Conservation (phyloP, 2,113 vertebrate genomes). For the Puffinus mauretanicus region DNA sequence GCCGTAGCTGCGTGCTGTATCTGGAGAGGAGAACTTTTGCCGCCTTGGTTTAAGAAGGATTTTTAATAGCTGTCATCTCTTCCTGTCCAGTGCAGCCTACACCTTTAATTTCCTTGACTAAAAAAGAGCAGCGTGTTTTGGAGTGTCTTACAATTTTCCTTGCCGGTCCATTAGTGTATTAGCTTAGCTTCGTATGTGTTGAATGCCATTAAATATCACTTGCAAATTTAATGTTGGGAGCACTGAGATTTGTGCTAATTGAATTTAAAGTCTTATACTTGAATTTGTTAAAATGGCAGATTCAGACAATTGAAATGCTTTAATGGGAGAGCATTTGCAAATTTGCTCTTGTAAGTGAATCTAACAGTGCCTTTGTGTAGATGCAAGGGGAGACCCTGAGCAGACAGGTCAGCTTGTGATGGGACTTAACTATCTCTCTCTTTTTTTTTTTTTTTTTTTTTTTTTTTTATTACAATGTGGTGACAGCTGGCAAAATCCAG, state of each 20-base stretch:
- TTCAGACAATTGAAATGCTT: background rate
- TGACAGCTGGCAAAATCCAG: background rate
- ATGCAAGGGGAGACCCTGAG: background rate
- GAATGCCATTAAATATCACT: constrained; percentile 26
- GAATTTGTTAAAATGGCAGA: constrained; percentile 7
- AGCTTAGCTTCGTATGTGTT: background rate
- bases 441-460: background rate
- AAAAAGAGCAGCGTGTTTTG: background rate
- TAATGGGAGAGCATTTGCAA: background rate
- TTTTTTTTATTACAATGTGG: background rate
- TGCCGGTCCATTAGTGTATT: constrained; percentile 25
- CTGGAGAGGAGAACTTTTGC: background rate
- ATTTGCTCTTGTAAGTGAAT: background rate
- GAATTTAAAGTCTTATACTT: constrained; percentile 12
- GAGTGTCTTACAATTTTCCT: background rate
- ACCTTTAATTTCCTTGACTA: background rate
- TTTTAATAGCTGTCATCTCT: background rate
- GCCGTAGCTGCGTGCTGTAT: background rate
- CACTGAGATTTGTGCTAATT: constrained; percentile 15
- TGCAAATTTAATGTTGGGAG: constrained; percentile 13
- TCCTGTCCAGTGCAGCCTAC: background rate
- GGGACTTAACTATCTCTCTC: background rate
- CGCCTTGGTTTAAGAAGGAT: background rate
- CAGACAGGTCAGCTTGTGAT: background rate
- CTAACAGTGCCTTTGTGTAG: background rate